Conservation (phyloP, 2,797 vertebrate species). For the Holocentrus rufus region DNA sequence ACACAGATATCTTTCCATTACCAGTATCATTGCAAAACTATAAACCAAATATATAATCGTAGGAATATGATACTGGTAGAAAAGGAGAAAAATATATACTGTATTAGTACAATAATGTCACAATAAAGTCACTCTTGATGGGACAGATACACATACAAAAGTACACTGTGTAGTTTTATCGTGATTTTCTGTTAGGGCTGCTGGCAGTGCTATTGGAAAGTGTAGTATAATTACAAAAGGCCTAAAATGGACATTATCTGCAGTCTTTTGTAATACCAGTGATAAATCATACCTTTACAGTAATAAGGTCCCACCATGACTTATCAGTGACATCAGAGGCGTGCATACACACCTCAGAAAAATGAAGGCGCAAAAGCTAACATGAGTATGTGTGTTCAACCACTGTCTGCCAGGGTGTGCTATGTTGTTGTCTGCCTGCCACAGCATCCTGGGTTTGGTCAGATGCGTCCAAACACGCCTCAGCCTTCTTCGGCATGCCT, state of each 20-base stretch:
- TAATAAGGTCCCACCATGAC: background rate
- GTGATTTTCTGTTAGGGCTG: background rate
- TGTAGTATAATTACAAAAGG: background rate
- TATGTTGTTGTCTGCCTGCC: conserved; percentile 5
- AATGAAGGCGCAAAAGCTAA: conserved; percentile 17
- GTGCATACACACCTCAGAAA: conserved; percentile 11
- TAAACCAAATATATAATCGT: too few species aligned
- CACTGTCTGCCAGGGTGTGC: conserved; percentile 32
- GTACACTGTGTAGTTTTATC: too few species aligned
- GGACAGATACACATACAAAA: too few species aligned
- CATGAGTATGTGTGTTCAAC: conserved; percentile 39
- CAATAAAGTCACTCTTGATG: too few species aligned
- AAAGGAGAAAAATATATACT: too few species aligned
- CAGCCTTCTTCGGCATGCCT: conserved; percentile 44
- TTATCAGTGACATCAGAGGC: conserved; percentile 5
- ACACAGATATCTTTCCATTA: too few species aligned
- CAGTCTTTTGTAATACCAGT: background rate
- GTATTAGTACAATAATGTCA: too few species aligned
- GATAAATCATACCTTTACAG: background rate
- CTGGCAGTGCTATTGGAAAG: background rate
- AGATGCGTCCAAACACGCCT: conserved; percentile 70
- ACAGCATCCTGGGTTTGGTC: conserved; percentile 56
- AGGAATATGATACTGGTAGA: too few species aligned
- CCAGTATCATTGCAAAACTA: too few species aligned
- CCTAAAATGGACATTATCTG: background rate